Base-by-base conservation (phyloP, 2,888 invertebrate species). In the Synanthedon vespiformis region DNA sequence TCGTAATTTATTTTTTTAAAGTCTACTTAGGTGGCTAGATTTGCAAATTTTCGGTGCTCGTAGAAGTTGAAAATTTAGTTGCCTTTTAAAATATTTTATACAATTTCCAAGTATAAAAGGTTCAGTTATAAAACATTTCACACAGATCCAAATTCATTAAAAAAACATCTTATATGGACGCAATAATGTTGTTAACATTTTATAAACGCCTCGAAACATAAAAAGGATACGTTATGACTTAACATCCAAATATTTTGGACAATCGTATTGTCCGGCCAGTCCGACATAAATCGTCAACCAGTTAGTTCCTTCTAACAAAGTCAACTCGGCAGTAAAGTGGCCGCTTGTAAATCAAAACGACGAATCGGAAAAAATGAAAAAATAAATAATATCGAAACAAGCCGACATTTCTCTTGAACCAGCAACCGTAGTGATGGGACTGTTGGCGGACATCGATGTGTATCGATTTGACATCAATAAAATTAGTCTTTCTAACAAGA, bases 261-360 rank as follows among this genome's bases (percentile, higher is more conserved):
- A 72, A 67, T 65, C 70, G 69, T 69, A 75, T 78, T 81, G 80
- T 79, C 74, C 71, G 59, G 65, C 68, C 67, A 65, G 71, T 70
- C 67, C 70, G 67, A 59, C 84, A 82, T 87, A 86, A 86, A 87
- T 85, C 78, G 72, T 75, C 65, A 60, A 67, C 79, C 78, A 76
- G 82, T 85, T 85, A 83, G 78, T 70, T 72, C 64, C 63, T 67
- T 68, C 74, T 78, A 80, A 86, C 83, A 86, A 86, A 83, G 83
- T 84, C 77, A 74, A 74, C 72, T 74, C 71, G 74, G 78, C 77
- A 77, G 80, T 84, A 81, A 85, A 84, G 74, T 75, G 78, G 70
- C 70, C 74, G 81, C 73, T 75, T 81, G 83, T 85, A 86, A 85
- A 85, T 85, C 85, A 85, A 80, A 82, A 77, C 72, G 77, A 79